These are phyloP conservation scores for Cephalopholis sonnerati DNA, from an alignment of 2,113 vertebrate genomes.

Conservation along the genomic window DNA sequence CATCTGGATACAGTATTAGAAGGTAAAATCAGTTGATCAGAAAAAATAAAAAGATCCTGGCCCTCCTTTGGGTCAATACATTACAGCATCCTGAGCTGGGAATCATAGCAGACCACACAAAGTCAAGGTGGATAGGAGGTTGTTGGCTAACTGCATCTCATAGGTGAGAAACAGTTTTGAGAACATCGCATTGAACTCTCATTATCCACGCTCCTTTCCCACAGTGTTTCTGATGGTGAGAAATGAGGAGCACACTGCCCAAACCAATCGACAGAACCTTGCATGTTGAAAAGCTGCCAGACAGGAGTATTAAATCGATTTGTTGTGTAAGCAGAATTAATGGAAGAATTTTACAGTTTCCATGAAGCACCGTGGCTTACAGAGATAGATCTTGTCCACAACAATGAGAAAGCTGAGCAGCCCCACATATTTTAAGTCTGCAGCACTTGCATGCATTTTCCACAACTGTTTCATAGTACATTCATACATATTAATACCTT, in stretches of 20 bases:
- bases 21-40: background rate
- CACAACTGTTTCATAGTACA: background rate
- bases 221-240: conserved; percentile 49
- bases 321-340: background rate
- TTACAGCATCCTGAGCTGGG: background rate
- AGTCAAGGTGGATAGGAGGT: background rate
- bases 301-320: conserved; percentile 7
- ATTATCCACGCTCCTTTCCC: conserved; percentile 48
- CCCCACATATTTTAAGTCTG: background rate
- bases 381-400: background rate
- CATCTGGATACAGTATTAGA: background rate
- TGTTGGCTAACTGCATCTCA: background rate
- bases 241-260: conserved; percentile 30
- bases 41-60: background rate
- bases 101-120: background rate
- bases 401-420: background rate
- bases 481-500: background rate
- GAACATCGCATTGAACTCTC: conserved; percentile 59
- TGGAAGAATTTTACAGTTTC: background rate
- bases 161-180: conserved; percentile 1
- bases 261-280: conserved; percentile 50
- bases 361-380: background rate
- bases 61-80: background rate
- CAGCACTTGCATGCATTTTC: background rate
- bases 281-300: conserved; percentile 27